A percentile compares a stretch with the other conserved stretches of the same genome.
Evolutionary conservation across 2,888 invertebrate genomes (phyloP).

Genomic region (Antheraea yamamai): DNA sequence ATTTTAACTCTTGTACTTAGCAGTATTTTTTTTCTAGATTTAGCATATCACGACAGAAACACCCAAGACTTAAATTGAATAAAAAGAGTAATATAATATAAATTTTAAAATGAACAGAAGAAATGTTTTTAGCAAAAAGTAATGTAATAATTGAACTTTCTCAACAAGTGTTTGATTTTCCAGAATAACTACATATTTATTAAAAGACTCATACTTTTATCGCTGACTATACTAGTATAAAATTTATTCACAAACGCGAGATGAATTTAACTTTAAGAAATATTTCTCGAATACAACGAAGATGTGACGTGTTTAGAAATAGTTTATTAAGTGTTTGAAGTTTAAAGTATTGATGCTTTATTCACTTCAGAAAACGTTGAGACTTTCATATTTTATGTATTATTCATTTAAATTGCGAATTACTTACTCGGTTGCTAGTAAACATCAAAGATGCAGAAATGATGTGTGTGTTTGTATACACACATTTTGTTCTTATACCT

Average conservation of each 20-base stretch:
- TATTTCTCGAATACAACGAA: not conserved
- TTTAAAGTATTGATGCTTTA: not conserved
- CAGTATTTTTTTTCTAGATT: not conserved
- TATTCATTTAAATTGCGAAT: not conserved
- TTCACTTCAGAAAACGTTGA: not conserved
- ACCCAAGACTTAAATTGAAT: too few species aligned
- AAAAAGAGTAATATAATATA: not conserved
- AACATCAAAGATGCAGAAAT: not conserved
- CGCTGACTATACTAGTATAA: not conserved
- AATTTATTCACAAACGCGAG: conserved; percentile 5
- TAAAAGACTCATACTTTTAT: not conserved
- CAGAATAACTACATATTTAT: not conserved
- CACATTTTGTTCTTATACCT: not conserved
- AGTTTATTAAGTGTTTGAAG: conserved; percentile 2
- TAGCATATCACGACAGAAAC: not conserved
- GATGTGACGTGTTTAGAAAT: conserved; percentile 7
- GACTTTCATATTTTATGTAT: not conserved
- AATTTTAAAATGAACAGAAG: not conserved
- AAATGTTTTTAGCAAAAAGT: too few species aligned
- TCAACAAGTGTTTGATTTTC: not conserved
- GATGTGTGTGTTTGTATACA: not conserved
- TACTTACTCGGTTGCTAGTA: not conserved
- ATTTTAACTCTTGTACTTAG: too few species aligned
- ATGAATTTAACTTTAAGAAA: conserved; percentile 27
- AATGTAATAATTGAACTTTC: not conserved